Evolutionary conservation across 2,113 vertebrate species (phyloP).

Genomic region (Pterocles burchelli): DNA sequence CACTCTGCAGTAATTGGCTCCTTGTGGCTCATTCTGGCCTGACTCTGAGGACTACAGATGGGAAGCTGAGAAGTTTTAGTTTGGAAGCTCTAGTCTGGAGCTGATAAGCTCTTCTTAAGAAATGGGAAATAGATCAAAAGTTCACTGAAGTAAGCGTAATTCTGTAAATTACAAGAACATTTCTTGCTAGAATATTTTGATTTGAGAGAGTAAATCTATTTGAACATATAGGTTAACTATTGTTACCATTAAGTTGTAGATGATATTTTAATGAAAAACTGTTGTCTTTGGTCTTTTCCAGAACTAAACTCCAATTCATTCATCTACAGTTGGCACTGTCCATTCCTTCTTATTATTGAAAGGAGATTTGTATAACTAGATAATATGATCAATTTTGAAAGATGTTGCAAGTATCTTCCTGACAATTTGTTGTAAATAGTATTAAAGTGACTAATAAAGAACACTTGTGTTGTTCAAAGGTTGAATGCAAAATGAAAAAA

Average conservation of each 20-base stretch:
- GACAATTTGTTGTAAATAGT: not conserved
- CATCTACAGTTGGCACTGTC: not conserved
- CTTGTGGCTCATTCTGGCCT: constrained; percentile 55
- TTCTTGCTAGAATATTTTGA: not conserved
- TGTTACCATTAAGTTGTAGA: not conserved
- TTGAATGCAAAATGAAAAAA: not conserved
- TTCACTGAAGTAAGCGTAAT: constrained; percentile 22
- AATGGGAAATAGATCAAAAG: constrained; percentile 37
- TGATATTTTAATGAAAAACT: not conserved
- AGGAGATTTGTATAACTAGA: not conserved
- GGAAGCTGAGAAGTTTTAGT: constrained; percentile 51
- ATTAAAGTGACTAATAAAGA: not conserved
- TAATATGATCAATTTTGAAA: not conserved
- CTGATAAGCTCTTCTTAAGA: constrained; percentile 23
- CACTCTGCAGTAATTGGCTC: constrained; percentile 65
- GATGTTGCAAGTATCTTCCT: not conserved
- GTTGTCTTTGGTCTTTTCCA: not conserved
- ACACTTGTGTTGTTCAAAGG: not conserved
- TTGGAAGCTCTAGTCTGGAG: constrained; percentile 28
- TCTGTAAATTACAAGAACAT: not conserved
- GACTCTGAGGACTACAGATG: constrained; percentile 59
- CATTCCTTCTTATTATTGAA: not conserved
- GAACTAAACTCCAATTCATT: not conserved
- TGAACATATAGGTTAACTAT: not conserved
- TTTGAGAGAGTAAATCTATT: not conserved